Evolutionary conservation across 2,113 vertebrate genomes (phyloP), one percentile per base, ranked within the genome.

Genomic region (Leucoraja erinaceus): DNA sequence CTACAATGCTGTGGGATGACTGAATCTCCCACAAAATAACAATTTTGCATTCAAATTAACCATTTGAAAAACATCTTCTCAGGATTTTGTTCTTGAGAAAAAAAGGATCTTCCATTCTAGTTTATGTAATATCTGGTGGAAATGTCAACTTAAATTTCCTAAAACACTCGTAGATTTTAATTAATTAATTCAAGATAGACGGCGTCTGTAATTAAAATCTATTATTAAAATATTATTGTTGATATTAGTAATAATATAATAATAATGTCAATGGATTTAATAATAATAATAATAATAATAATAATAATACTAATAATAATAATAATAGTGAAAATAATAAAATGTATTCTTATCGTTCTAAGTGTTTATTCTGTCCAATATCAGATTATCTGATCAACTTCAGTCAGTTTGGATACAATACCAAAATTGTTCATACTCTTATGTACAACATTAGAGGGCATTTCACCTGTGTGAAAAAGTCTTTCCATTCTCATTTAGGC

Each of bases 401-500:
- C 33, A 91, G 63, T 72, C 66, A 70, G 38, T 91, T 72, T 91
- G 33, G 66, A 91, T 90, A 47, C 68, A 72, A 20, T 54, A 28
- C 22, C 72, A 59, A 38, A 90, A 90, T 38, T 90, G 31, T n/a
- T 38, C 31, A 70, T 47, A 91, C 20, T 22, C 63, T 90, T 18
- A 47, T 18, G 33, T 12, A 70, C 33, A 70, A 33, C 88, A 70
- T 90, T 47, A 90, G 63, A 68, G 88, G 33, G 38, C 70, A 25
- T 70, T 33, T 2, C 68, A 72, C 90, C 31, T 91, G 66, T 90
- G 90, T 90, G 90, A 74, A 74, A 91, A 28, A 72, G 47, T 7
- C 33, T 47, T 72, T 91, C 90, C 90, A 54, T 72, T 72, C 68
- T 74, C 72, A 91, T 91, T 63, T 12, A 20, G 38, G 31, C 88